Conservation (phyloP, 2,113 vertebrate genomes). For the Corydoras sp. region DNA sequence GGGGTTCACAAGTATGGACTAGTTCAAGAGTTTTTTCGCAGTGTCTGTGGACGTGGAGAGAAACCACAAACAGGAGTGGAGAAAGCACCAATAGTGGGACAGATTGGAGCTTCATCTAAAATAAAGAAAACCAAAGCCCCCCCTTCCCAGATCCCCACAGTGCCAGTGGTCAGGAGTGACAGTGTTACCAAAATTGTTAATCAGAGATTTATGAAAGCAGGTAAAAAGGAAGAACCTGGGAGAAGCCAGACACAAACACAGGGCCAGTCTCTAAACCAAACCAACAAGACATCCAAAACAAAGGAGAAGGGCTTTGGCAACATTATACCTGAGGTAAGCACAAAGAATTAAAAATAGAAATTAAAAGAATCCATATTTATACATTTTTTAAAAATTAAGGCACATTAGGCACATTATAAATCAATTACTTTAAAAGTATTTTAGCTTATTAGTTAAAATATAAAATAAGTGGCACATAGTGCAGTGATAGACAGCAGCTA, state of each 20-base stretch:
- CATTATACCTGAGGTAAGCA: conserved; percentile 72
- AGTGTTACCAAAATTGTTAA: conserved; percentile 77
- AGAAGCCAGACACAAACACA: conserved; percentile 55
- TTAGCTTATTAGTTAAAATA: no score
- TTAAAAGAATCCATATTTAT: no score
- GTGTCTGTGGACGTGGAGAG: conserved; percentile 80
- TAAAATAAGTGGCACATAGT: no score
- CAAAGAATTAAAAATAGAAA: no score
- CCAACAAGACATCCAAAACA: conserved; percentile 59
- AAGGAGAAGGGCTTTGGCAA: conserved; percentile 62
- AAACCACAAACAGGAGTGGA: conserved; percentile 61
- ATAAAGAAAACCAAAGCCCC: conserved; percentile 65
- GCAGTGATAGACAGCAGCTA: no score
- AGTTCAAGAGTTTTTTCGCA: conserved; percentile 91
- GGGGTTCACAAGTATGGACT: conserved; percentile 78
- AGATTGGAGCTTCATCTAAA: conserved; percentile 24
- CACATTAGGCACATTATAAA: no score
- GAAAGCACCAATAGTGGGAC: not conserved
- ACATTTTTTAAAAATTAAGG: no score
- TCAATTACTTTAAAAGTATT: no score
- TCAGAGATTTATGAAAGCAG: conserved; percentile 82
- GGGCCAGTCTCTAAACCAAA: conserved; percentile 30
- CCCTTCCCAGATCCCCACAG: conserved; percentile 44
- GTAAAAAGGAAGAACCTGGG: conserved; percentile 65
- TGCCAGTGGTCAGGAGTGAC: conserved; percentile 66